Conservation (phyloP, 1,140 invertebrate genomes). For the Drosophila sturtevanti region DNA sequence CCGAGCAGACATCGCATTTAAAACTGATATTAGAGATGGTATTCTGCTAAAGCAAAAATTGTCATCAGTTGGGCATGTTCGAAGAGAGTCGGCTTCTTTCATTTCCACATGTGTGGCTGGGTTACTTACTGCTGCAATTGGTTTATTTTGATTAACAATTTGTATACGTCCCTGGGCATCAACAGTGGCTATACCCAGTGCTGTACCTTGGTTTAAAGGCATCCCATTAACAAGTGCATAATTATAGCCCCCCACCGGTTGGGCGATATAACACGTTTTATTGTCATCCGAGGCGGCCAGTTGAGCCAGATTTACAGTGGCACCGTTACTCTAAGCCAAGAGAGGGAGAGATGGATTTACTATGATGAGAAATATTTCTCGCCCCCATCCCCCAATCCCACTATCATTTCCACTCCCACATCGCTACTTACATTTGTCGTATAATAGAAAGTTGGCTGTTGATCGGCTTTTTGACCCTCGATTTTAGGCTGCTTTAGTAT, state of each 20-base stretch:
- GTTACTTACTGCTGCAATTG: slow-evolving; percentile 71
- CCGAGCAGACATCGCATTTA: slow-evolving; percentile 92
- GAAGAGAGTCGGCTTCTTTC: background rate
- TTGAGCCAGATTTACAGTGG: slow-evolving; percentile 87
- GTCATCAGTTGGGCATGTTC: background rate
- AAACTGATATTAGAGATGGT: slow-evolving; percentile 91
- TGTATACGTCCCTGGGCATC: slow-evolving; percentile 80
- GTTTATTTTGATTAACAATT: slow-evolving; percentile 82
- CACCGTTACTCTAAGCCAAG: slow-evolving; percentile 76
- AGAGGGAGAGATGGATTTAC: background rate
- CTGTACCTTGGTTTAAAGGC: slow-evolving; percentile 83
- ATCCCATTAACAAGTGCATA: slow-evolving; percentile 87
- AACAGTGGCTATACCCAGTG: slow-evolving; percentile 79
- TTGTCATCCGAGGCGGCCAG: slow-evolving; percentile 85
- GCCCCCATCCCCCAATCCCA: background rate
- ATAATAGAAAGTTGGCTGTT: slow-evolving; percentile 87
- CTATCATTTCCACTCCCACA: background rate
- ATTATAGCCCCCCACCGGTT: slow-evolving; percentile 87
- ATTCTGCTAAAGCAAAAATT: slow-evolving; percentile 81
- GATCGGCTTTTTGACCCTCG: slow-evolving; percentile 78
- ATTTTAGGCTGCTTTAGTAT: slow-evolving; percentile 82
- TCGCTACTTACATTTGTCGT: slow-evolving; percentile 86
- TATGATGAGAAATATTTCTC: background rate
- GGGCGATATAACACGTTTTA: slow-evolving; percentile 88
- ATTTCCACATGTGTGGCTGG: background rate